Conservation (phyloP, 1,140 invertebrate genomes). For the Neelides sp. region DNA sequence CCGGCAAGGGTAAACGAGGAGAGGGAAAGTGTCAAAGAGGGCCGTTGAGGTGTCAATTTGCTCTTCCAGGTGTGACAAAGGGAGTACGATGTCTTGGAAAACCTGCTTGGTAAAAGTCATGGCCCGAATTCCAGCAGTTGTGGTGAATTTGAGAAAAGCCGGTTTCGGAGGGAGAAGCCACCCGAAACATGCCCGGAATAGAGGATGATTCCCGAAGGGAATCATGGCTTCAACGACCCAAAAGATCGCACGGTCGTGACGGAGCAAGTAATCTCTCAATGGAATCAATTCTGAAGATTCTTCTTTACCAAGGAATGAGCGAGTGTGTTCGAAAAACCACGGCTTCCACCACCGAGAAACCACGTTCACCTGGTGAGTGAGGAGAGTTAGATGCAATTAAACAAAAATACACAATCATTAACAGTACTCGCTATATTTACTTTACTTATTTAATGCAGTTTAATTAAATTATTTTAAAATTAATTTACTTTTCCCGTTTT, state of each 20-base stretch:
- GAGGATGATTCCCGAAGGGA: slow-evolving; percentile 40
- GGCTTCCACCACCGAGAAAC: slow-evolving; percentile 44
- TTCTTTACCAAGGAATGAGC: slow-evolving; percentile 39
- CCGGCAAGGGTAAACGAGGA: slow-evolving; percentile 45
- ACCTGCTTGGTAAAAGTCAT: slow-evolving; percentile 46
- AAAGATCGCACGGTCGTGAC: slow-evolving; percentile 45
- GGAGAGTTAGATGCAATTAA: slow-evolving; percentile 24
- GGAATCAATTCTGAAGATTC: slow-evolving; percentile 43
- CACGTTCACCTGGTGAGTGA: slow-evolving; percentile 40
- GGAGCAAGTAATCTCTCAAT: slow-evolving; percentile 41
- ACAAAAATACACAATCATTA: too few relatives aligned
- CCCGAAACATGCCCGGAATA: slow-evolving; percentile 31
- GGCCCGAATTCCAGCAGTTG: slow-evolving; percentile 42
- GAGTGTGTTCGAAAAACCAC: slow-evolving; percentile 53
- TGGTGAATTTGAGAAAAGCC: slow-evolving; percentile 43
- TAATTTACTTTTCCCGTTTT: too few relatives aligned
- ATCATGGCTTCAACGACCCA: slow-evolving; percentile 46
- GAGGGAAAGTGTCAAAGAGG: slow-evolving; percentile 43
- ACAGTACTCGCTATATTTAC: too few relatives aligned
- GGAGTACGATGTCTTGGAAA: slow-evolving; percentile 46
- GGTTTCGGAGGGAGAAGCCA: slow-evolving; percentile 42
- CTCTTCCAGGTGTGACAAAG: slow-evolving; percentile 41
- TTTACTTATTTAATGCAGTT: too few relatives aligned
- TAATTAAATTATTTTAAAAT: too few relatives aligned
- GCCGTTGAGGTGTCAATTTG: slow-evolving; percentile 41